phyloP scores from a whole-genome alignment of 1,140 invertebrate genomes.

The Cherax quadricarinatus region DNA sequence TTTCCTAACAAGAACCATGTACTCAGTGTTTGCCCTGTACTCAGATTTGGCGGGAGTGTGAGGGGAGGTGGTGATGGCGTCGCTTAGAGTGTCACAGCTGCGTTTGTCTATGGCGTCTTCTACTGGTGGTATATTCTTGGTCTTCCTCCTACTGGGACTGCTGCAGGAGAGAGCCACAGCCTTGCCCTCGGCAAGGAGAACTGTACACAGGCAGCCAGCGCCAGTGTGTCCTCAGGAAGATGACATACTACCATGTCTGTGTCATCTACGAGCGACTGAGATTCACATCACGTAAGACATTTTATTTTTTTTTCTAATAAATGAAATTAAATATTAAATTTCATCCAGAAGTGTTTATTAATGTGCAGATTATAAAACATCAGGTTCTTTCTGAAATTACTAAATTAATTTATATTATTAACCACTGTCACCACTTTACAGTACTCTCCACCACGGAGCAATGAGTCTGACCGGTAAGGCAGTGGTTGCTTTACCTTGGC shows the following conservation, averaged over 20 bases:
- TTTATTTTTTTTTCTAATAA: too few relatives aligned
- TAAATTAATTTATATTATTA: too few relatives aligned
- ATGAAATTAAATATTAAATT: too few relatives aligned
- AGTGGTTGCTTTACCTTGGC: too few relatives aligned
- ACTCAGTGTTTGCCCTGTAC: not conserved
- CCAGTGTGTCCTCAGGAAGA: not conserved
- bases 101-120: not conserved
- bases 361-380: too few relatives aligned
- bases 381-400: too few relatives aligned
- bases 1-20: too few relatives aligned
- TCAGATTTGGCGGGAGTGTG: not conserved
- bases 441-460: too few relatives aligned
- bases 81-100: not conserved
- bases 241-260: constrained; percentile 28
- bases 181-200: not conserved
- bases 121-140: not conserved
- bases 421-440: too few relatives aligned
- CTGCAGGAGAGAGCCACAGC: not conserved
- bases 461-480: too few relatives aligned
- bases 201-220: not conserved
- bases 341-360: too few relatives aligned
- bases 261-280: constrained; percentile 1
- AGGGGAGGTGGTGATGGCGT: not conserved
- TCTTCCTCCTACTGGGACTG: not conserved
- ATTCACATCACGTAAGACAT: constrained; percentile 41